Percentiles rank a stretch among this genome's conserved stretches.
These are phyloP conservation scores for Drosophila picticornis DNA, from an alignment of 2,888 invertebrate genomes.

Conservation along the genomic window DNA sequence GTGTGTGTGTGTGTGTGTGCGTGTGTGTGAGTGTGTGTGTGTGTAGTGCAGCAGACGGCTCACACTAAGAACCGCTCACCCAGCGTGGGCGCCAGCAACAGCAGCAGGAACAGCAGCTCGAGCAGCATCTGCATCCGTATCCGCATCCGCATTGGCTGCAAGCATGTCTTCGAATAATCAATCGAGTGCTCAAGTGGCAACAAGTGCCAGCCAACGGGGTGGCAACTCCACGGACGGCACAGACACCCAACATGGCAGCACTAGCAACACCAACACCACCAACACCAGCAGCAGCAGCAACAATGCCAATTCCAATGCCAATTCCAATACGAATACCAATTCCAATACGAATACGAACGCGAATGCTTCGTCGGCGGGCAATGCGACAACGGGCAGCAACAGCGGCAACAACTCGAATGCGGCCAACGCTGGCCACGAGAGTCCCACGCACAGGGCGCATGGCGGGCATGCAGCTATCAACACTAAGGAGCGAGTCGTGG, in stretches of 20 bases:
- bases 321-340: slow-evolving; percentile 31
- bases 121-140: slow-evolving; percentile 1
- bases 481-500: slow-evolving; percentile 84
- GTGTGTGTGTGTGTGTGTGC: slow-evolving; percentile 1
- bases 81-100: slow-evolving; percentile 37
- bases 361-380: slow-evolving; percentile 9
- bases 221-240: slow-evolving; percentile 88
- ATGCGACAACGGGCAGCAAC: slow-evolving; percentile 30
- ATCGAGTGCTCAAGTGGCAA: slow-evolving; percentile 73
- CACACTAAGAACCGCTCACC: slow-evolving; percentile 34
- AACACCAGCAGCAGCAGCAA: slow-evolving; percentile 28
- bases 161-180: slow-evolving; percentile 85
- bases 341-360: slow-evolving; percentile 4
- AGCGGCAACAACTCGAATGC: slow-evolving; percentile 34
- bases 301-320: slow-evolving; percentile 21
- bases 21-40: slow-evolving; percentile 5
- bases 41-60: slow-evolving; percentile 14
- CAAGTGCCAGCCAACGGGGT: slow-evolving; percentile 66
- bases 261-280: slow-evolving; percentile 41
- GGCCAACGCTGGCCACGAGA: slow-evolving; percentile 43
- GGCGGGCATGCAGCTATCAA: slow-evolving; percentile 58
- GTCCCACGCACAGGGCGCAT: slow-evolving; percentile 66
- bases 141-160: slow-evolving; percentile 5
- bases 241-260: slow-evolving; percentile 86
- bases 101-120: neutral